A percentile compares a stretch with the other conserved stretches of the same genome.
These are phyloP conservation scores for Loxodonta africana DNA, from an alignment of 2,113 vertebrate genomes.

Conservation along the genomic window DNA sequence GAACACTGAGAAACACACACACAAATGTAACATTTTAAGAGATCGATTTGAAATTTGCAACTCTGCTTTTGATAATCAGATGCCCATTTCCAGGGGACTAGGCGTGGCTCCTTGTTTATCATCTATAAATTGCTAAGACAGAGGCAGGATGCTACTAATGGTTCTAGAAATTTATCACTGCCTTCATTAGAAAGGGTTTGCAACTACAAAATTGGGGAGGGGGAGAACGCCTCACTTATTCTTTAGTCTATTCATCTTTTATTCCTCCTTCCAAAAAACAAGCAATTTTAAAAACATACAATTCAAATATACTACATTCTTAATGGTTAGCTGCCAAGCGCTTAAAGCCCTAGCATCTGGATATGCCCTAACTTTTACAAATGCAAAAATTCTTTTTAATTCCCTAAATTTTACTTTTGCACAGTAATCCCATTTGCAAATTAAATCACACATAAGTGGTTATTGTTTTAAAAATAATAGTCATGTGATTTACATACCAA, in stretches of 20 bases:
- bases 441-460: not conserved
- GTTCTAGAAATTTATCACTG: constrained; percentile 33
- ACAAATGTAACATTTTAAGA: constrained; percentile 24
- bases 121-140: constrained; percentile 15
- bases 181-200: not conserved
- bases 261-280: constrained; percentile 47
- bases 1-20: constrained; percentile 43
- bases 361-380: not conserved
- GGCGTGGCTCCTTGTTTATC: not conserved
- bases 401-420: not conserved
- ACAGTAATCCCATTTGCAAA: constrained; percentile 35
- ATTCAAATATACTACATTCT: constrained; percentile 25
- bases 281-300: constrained; percentile 63
- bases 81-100: constrained; percentile 13
- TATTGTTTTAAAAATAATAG: constrained; percentile 57
- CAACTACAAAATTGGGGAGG: not conserved
- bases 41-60: constrained; percentile 51
- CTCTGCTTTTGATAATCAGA: constrained; percentile 25
- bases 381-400: not conserved
- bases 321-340: not conserved
- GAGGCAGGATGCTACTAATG: constrained; percentile 1
- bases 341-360: not conserved
- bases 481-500: not conserved
- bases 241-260: constrained; percentile 27
- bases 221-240: not conserved